phyloP scores from a whole-genome alignment of 2,113 vertebrate genomes.

The Porphyrio hochstetteri region DNA sequence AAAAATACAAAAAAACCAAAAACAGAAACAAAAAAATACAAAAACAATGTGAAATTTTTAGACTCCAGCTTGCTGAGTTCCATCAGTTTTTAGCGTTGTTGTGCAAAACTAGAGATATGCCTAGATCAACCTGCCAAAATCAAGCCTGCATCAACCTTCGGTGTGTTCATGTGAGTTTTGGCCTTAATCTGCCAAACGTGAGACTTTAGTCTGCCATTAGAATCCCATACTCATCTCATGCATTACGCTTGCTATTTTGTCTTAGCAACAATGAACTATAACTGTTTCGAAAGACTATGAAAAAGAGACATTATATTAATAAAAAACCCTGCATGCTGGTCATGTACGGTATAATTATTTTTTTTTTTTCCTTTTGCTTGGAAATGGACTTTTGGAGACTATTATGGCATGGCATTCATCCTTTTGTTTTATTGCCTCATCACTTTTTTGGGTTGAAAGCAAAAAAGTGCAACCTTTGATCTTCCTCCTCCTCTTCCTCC shows the following conservation, averaged over 20 bases:
- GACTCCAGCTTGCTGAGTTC: constrained; percentile 83
- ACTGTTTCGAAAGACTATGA: constrained; percentile 88
- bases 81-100: constrained; percentile 83
- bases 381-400: constrained; percentile 90
- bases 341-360: constrained; percentile 94
- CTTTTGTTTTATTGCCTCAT: constrained; percentile 88
- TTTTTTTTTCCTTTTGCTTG: constrained; percentile 84
- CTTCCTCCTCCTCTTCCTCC: constrained; percentile 79
- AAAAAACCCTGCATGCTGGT: constrained; percentile 98
- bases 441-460: constrained; percentile 94
- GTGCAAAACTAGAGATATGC: constrained; percentile 80
- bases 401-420: constrained; percentile 95
- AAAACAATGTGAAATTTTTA: constrained; percentile 75
- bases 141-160: constrained; percentile 84
- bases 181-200: constrained; percentile 85
- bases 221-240: constrained; percentile 93
- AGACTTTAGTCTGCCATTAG: constrained; percentile 87
- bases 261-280: constrained; percentile 89
- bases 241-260: constrained; percentile 93
- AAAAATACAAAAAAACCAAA: background rate
- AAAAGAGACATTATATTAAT: constrained; percentile 89
- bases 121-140: constrained; percentile 83
- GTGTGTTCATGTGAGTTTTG: constrained; percentile 81
- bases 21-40: background rate
- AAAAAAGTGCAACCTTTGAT: constrained; percentile 91